Conservation (phyloP, 2,113 vertebrate species). For the Isichthys henryi region DNA sequence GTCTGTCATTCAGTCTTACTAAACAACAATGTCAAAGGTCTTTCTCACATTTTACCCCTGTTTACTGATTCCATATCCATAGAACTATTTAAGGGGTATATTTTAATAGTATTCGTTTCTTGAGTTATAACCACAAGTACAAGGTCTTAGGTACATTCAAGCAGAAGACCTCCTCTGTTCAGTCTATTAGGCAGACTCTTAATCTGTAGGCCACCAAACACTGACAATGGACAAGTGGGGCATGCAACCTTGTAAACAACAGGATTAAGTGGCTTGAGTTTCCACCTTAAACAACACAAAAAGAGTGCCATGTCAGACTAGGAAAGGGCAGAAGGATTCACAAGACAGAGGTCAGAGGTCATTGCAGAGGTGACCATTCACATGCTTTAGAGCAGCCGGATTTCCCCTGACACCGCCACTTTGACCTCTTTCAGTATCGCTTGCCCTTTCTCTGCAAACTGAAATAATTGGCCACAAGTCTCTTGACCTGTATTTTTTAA, state of each 20-base stretch:
- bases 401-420: slow-evolving; percentile 26
- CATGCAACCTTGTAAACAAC: background rate
- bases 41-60: background rate
- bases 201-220: background rate
- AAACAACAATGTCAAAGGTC: background rate
- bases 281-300: background rate
- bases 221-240: background rate
- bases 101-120: background rate
- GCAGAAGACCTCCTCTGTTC: background rate
- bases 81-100: background rate
- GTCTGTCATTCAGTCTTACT: background rate
- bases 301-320: slow-evolving; percentile 22
- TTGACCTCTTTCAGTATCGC: background rate
- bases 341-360: slow-evolving; percentile 7
- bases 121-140: background rate
- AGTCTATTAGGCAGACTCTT: background rate
- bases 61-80: background rate
- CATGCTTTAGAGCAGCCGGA: background rate
- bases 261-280: background rate
- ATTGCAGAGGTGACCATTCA: background rate
- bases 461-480: slow-evolving; percentile 34
- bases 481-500: slow-evolving; percentile 45
- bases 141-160: background rate
- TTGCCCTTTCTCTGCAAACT: background rate
- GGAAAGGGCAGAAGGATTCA: slow-evolving; percentile 16